phyloP scores from a whole-genome alignment of 2,797 vertebrate species.

The Spinibarbus caldwelli region DNA sequence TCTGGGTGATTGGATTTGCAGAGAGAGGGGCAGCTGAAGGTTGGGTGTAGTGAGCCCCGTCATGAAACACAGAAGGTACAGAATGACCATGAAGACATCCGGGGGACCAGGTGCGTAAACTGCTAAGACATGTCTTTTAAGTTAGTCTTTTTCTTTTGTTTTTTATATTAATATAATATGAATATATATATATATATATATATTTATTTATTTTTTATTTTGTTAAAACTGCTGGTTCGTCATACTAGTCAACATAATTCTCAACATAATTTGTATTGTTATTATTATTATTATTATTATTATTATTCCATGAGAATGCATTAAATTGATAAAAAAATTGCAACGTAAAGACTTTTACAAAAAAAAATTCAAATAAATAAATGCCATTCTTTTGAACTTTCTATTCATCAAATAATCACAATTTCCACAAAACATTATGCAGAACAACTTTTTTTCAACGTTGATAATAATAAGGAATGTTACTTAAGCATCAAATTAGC shows the following conservation, averaged over 20 bases:
- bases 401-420: background rate
- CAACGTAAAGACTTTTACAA: background rate
- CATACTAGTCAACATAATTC: no score
- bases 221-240: no score
- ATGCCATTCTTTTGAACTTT: background rate
- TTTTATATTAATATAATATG: no score
- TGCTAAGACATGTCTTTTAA: background rate
- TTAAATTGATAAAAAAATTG: background rate
- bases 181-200: no score
- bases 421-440: background rate
- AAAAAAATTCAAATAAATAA: background rate
- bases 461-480: background rate
- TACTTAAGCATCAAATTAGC: background rate
- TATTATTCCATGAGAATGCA: background rate
- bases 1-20: conserved; percentile 74
- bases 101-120: background rate
- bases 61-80: conserved; percentile 37
- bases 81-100: background rate
- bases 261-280: no score
- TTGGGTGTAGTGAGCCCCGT: conserved; percentile 2
- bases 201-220: no score
- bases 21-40: conserved; percentile 26
- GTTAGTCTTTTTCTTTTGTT: no score
- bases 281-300: no score
- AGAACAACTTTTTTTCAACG: background rate